Base-by-base conservation (phyloP, 2,888 invertebrate species). In the Plebejus melissa region DNA sequence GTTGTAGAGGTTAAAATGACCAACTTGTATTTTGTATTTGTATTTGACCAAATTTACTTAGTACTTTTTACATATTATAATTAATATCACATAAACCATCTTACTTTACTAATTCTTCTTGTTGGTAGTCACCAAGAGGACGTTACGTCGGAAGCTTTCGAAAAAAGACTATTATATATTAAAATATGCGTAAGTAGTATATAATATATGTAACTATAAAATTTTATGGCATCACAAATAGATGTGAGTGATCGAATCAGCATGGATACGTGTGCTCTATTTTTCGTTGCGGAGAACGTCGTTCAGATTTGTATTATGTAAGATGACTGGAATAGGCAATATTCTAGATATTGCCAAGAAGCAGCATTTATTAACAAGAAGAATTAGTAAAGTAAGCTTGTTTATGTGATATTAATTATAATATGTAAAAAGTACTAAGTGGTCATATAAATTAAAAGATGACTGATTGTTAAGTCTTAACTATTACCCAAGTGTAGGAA, bases 171-270 rank as follows among this genome's bases (percentile, higher is more conserved):
- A 28, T 28, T 11, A 9, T 9, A 60, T 28, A 28, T 9, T 22
- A 6, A 58, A 22, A 7, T 7, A 60, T 60, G 13, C 11, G 65
- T 65, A 13, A 13, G 36, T 36, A 6, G 5, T 32, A 46, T 41
- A 41, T 41, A 41, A 7, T 65, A 32, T 65, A 32, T 65, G 32
- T 32, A 36, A 36, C 13, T 32, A 13, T 36, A 32, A 11, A 65
- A 65, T 65, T 65, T 65, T 65, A 36, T 65, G 32, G 65, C 65
- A 65, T 32, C 65, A 36, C 65, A 65, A 65, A 65, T 65, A 65
- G 65, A 65, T 16, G 65, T 32, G 65, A 65, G 32, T 65, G 65
- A 65, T 65, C 16, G 32, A 16, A 65, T 65, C 65, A 32, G 32
- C 32, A 65, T 65, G 32, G 32, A 7, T 32, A 4, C 65, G 32